These are phyloP conservation scores for Therioaphis trifolii DNA, from an alignment of 2,888 invertebrate genomes.

Conservation along the genomic window DNA sequence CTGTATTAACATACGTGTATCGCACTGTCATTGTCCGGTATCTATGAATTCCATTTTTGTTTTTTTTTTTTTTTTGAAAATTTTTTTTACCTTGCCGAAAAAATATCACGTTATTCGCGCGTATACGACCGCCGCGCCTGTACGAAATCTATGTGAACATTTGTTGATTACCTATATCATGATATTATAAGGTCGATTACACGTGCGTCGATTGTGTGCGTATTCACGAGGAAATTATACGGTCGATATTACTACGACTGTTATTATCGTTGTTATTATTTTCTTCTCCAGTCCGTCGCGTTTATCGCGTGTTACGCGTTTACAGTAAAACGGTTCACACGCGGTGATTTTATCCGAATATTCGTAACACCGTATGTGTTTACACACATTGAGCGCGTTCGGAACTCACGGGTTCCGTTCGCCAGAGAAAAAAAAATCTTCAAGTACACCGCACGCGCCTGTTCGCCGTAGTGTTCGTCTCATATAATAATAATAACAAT, in stretches of 20 bases:
- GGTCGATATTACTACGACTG: too few species aligned
- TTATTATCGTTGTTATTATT: background rate
- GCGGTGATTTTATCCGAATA: background rate
- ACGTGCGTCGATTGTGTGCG: too few species aligned
- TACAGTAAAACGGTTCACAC: background rate
- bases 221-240: too few species aligned
- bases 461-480: too few species aligned
- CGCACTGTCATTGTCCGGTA: slow-evolving; percentile 39
- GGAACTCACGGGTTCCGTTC: background rate
- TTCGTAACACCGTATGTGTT: background rate
- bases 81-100: background rate
- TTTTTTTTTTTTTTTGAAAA: background rate
- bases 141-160: too few species aligned
- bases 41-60: background rate
- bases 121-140: too few species aligned
- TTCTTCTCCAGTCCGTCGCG: background rate
- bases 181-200: too few species aligned
- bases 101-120: background rate
- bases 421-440: background rate
- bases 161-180: too few species aligned
- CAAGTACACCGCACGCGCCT: background rate
- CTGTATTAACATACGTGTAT: background rate
- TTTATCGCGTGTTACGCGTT: background rate
- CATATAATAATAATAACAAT: too few species aligned
- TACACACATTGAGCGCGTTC: background rate